phyloP scores from a whole-genome alignment of 2,888 invertebrate genomes.

The Bhutanitis thaidina region DNA sequence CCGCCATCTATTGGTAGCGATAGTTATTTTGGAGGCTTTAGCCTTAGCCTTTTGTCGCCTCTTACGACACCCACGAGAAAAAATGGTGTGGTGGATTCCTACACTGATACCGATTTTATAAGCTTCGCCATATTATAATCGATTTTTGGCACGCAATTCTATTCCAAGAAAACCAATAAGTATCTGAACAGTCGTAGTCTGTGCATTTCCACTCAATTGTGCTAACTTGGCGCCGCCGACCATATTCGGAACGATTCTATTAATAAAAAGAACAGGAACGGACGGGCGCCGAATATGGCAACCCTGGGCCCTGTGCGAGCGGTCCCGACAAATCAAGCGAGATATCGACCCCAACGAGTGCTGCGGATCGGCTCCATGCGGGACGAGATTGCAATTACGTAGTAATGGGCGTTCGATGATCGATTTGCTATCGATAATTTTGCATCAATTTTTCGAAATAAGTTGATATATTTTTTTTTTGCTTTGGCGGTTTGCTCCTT shows the following conservation, averaged over 20 bases:
- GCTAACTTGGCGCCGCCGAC: not conserved
- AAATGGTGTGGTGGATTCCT: no score
- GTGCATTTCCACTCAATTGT: not conserved
- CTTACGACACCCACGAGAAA: no score
- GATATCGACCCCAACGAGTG: conserved; percentile 39
- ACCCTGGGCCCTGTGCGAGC: conserved; percentile 40
- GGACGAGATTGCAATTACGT: conserved; percentile 30
- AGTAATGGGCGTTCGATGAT: conserved; percentile 21
- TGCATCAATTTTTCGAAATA: conserved; percentile 10
- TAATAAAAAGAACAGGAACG: conserved; percentile 11
- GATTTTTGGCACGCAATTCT: not conserved
- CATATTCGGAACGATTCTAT: conserved; percentile 14
- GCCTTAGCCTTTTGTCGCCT: no score
- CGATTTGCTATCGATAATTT: conserved; percentile 21
- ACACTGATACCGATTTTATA: no score
- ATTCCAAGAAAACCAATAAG: not conserved
- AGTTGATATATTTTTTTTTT: not conserved
- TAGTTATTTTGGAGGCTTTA: no score
- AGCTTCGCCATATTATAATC: no score
- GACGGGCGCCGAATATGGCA: conserved; percentile 23
- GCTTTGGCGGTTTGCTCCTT: no score
- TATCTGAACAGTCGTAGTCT: not conserved
- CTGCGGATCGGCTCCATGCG: conserved; percentile 24
- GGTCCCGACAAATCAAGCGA: conserved; percentile 46
- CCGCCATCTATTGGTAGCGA: no score